Percentiles rank a stretch among this genome's conserved stretches.
These are phyloP conservation scores for Neostethus bicornis DNA, from an alignment of 2,797 vertebrate genomes.

Conservation along the genomic window DNA sequence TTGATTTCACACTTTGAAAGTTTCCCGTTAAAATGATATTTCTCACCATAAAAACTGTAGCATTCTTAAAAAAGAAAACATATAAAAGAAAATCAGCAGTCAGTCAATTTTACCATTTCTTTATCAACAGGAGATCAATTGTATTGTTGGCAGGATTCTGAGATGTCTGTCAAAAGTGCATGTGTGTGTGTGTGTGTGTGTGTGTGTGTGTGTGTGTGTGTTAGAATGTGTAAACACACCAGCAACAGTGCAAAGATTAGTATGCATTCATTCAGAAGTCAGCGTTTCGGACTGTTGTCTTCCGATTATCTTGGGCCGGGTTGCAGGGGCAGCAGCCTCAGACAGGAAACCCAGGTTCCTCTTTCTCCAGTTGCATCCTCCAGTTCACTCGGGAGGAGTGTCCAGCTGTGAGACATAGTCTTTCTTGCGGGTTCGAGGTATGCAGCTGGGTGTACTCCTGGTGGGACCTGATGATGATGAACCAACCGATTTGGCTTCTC, in stretches of 20 bases:
- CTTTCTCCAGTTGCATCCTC: too few species aligned
- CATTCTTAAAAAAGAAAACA: neutral
- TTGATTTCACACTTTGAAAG: slow-evolving; percentile 15
- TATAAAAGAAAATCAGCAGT: neutral
- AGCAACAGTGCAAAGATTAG: neutral
- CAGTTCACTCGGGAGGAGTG: too few species aligned
- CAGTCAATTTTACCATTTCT: slow-evolving; percentile 1
- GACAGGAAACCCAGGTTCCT: too few species aligned
- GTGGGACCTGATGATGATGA: too few species aligned
- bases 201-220: neutral
- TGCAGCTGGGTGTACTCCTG: too few species aligned
- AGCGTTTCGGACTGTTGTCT: too few species aligned
- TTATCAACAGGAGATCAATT: slow-evolving; percentile 2
- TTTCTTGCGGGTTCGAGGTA: too few species aligned
- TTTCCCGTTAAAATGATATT: slow-evolving; percentile 16
- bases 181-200: neutral
- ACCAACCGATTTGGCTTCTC: too few species aligned
- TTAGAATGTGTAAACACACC: neutral
- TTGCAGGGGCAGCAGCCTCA: too few species aligned
- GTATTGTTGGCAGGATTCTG: neutral
- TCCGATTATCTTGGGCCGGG: too few species aligned
- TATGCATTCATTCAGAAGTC: neutral
- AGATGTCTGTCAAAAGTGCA: neutral
- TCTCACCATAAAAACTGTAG: neutral
- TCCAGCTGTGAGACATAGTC: too few species aligned